Evolutionary conservation across 2,797 vertebrate genomes (phyloP), one percentile per base, ranked within the genome.

Genomic region (Octomys mimax): DNA sequence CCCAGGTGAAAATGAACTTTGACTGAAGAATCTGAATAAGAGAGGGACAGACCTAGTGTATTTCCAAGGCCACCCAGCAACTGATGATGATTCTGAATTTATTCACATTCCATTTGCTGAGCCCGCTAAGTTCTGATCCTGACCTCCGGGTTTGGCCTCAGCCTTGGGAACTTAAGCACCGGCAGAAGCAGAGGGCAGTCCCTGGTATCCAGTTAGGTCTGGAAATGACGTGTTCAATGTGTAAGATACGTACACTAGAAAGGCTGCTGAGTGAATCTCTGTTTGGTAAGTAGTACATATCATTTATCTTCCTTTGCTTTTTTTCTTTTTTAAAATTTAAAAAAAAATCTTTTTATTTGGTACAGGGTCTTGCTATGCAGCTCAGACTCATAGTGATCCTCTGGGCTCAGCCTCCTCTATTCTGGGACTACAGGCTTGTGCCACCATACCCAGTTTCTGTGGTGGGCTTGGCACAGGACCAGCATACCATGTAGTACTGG

Each of bases 231-330:
- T 12, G 59, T 54, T 89, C 75, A 86, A 52, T 22, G 83, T 1
- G 31, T 59, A 42, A 33, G 2, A 18, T 82, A 24, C 24, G 31
- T 19, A 46, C 1, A 9, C 46, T 68, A 91, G 68, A 33, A 89
- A 52, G 82, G 57, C 81, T 66, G 19, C 57, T 64, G 80, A 54
- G 42, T 42, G 33, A 92, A 88, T 81, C 79, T 87, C 66, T 82
- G 8, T 78, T 91, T 79, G 62, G 57, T 90, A 16, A 90, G 19
- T 92, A 87, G 68, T 33, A 1, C 49, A 31, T 54, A 49, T 79
- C 73, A 79, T 91, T 96, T 68, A 78, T 79, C 87, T 75, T 89
- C 28, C 49, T 77, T 31, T 16, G 31, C 19, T 84, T 96, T 39
- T 81, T 94, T 96, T 59, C 26, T 54, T 57, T 57, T 57, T 18